Evolutionary conservation across 2,797 vertebrate species (phyloP), one percentile per base, ranked within the genome.

Genomic region (Alcedo quadribrachys): DNA sequence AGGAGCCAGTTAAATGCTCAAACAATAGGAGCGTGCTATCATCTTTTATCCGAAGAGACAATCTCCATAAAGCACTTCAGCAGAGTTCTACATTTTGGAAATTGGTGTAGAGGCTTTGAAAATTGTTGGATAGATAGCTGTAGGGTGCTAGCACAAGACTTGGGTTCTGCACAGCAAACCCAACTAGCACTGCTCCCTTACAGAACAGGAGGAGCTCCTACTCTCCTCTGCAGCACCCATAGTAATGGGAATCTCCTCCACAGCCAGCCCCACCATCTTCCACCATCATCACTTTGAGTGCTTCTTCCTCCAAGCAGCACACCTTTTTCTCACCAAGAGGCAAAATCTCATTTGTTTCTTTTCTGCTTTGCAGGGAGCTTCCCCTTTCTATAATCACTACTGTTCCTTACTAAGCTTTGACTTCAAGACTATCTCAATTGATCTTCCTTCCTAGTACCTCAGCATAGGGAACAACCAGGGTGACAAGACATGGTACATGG

Each of bases 1-100:
- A 98, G 89, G 80, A 93, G 65, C 93, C 92, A 96, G 96, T 95
- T 97, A 97, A 98, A 98, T 98, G 97, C 77, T 97, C 90, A 97
- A 97, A 98, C 94, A 97, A 97, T 97, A 96, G 94, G 95, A 95
- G 35, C 32, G 82, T 95, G 57, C 89, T 92, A 85, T 92, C 94
- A 97, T 97, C 94, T 97, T 97, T 98, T 97, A 97, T 74, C 50
- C 62, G 6, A 69, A 87, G 89, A 96, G 97, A 97, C 95, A 96
- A 79, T 90, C 93, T 97, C 91, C 45, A 93, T 90, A 92, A 55
- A 94, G 80, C 88, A 97, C 91, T 96, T 95, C 87, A 96, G 87
- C 94, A 92, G 77, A 94, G 89, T 53, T 73, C 84, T 91, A 67
- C 6, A 2, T 25, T 85, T 96, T 93, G 87, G 90, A 90, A 96